phyloP scores from a whole-genome alignment of 1,140 invertebrate species.

The Papilio polyxenes region DNA sequence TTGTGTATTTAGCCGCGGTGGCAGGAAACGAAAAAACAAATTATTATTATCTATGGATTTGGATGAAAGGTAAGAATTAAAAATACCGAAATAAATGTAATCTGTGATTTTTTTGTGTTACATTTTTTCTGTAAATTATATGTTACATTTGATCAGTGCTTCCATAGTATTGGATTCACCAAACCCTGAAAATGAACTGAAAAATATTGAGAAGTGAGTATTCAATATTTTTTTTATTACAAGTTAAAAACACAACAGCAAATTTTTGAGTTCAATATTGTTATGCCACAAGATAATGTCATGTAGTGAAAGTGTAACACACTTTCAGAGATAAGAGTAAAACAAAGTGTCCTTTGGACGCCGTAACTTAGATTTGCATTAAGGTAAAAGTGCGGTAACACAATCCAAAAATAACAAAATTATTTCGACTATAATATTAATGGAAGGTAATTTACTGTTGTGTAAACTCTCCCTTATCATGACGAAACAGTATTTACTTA shows the following conservation, averaged over 20 bases:
- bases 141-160: constrained; percentile 32
- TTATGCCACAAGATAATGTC: constrained; percentile 8
- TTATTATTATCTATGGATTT: constrained; percentile 32
- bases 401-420: neutral
- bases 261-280: neutral
- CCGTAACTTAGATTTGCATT: neutral
- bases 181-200: constrained; percentile 20
- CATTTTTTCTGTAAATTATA: neutral
- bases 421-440: neutral
- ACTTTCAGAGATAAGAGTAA: constrained; percentile 9
- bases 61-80: constrained; percentile 30
- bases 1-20: constrained; percentile 14
- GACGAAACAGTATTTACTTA: too few species aligned
- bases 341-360: neutral
- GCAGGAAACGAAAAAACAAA: constrained; percentile 30
- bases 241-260: neutral
- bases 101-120: constrained; percentile 42
- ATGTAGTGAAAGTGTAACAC: neutral
- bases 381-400: neutral
- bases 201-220: constrained; percentile 56
- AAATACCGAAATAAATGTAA: neutral
- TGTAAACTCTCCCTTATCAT: too few species aligned
- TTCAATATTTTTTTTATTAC: neutral
- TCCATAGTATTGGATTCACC: constrained; percentile 6
- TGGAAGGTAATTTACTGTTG: neutral